Evolutionary conservation across 2,113 vertebrate genomes (phyloP).

Genomic region (Rhinogobius similis): DNA sequence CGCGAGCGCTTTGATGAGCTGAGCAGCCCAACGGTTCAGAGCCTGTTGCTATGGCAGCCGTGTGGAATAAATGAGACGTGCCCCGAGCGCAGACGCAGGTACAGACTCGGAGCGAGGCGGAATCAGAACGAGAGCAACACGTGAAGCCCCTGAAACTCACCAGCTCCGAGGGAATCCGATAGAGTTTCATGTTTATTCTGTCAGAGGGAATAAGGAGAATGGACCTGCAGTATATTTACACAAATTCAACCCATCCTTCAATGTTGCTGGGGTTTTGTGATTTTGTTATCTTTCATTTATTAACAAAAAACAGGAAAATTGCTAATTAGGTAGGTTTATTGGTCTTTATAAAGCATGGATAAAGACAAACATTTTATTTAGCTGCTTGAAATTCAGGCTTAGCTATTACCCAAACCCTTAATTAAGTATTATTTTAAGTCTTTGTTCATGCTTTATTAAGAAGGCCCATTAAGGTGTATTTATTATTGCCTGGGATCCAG

Average conservation of each 20-base stretch:
- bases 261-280: too few relatives aligned
- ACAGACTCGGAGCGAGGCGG: slow-evolving; percentile 29
- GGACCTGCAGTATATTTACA: background rate
- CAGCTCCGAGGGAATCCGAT: background rate
- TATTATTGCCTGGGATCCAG: too few relatives aligned
- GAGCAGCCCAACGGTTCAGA: slow-evolving; percentile 54
- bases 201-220: background rate
- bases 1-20: slow-evolving; percentile 53
- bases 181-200: background rate
- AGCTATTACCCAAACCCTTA: too few relatives aligned
- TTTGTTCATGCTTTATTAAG: too few relatives aligned
- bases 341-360: too few relatives aligned
- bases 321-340: too few relatives aligned
- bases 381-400: too few relatives aligned
- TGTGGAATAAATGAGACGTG: slow-evolving; percentile 68
- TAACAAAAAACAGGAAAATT: too few relatives aligned
- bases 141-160: background rate
- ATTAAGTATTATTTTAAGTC: too few relatives aligned
- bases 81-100: slow-evolving; percentile 63
- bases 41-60: slow-evolving; percentile 77
- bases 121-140: slow-evolving; percentile 57
- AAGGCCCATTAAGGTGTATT: too few relatives aligned
- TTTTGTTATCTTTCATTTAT: too few relatives aligned
- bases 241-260: background rate
- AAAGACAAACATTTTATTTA: too few relatives aligned